These are phyloP conservation scores for Idaea straminata DNA, from an alignment of 2,888 invertebrate genomes.

Conservation along the genomic window DNA sequence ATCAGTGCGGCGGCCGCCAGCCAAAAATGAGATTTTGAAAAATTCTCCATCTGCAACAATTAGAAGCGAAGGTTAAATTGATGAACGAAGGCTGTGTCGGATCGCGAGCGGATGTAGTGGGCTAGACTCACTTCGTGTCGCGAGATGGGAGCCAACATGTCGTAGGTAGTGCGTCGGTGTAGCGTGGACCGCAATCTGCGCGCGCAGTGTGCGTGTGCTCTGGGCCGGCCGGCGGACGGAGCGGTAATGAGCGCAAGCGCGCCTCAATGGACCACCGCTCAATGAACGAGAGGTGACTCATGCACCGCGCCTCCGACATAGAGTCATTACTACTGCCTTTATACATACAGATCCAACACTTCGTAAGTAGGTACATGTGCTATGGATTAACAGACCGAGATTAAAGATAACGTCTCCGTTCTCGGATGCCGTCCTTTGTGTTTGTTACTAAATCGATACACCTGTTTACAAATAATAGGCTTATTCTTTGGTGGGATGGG, in stretches of 20 bases:
- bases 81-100: slow-evolving; percentile 33
- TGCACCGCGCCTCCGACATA: slow-evolving; percentile 72
- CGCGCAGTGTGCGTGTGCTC: slow-evolving; percentile 64
- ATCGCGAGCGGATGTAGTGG: slow-evolving; percentile 64
- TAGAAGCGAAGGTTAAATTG: slow-evolving; percentile 35
- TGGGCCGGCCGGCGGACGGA: slow-evolving; percentile 78
- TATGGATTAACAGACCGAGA: slow-evolving; percentile 39
- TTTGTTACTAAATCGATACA: slow-evolving; percentile 20
- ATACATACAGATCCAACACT: slow-evolving; percentile 56
- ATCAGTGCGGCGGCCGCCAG: slow-evolving; percentile 62
- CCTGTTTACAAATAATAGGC: neutral
- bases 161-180: slow-evolving; percentile 69
- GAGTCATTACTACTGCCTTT: slow-evolving; percentile 59
- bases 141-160: slow-evolving; percentile 64
- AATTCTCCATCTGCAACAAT: slow-evolving; percentile 71
- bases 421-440: slow-evolving; percentile 17
- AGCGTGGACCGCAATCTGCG: slow-evolving; percentile 53
- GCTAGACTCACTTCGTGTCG: slow-evolving; percentile 70
- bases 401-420: slow-evolving; percentile 25
- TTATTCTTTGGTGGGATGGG: neutral
- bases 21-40: slow-evolving; percentile 66
- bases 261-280: slow-evolving; percentile 72
- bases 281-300: slow-evolving; percentile 73
- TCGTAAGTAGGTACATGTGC: slow-evolving; percentile 43
- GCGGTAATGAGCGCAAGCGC: slow-evolving; percentile 75